Evolutionary conservation across 2,113 vertebrate species (phyloP), one percentile per base, ranked within the genome.

Genomic region (Todiramphus chloris): DNA sequence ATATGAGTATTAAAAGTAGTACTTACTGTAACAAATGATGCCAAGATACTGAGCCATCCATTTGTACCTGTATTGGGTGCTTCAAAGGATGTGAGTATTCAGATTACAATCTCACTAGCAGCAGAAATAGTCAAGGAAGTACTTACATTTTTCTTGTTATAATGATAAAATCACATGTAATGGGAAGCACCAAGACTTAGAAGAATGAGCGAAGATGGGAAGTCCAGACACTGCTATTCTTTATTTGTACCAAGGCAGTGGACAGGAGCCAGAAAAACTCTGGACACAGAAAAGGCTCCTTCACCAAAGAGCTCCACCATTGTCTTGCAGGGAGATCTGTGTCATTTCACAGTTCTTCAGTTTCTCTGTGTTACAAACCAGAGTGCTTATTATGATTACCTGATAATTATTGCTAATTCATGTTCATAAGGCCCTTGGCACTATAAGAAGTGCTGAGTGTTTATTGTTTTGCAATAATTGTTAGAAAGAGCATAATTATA

Each of bases 201-300:
- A 92, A 93, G 44, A 93, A 92, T 50, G 41, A 87, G 83, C 14
- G 89, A 95, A 91, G 69, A 67, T 80, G 50, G 60, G 69, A 92
- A 89, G 76, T 64, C 43, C 92, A 89, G 33, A 60, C 35, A 72
- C 43, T 78, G 64, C 31, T 93, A 51, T 72, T 93, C 72, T 95
- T 95, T 62, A 69, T 75, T 91, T 78, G 50, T 69, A 63, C 62
- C 31, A 33, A 90, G 35, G 48, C 21, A 62, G 58, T 69, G 83
- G 62, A 44, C 39, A 83, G 11, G 53, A 93, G 62, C 60, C 83
- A 95, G 58, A 87, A 90, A 56, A 82, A 28, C 18, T 80, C 63
- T 28, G 31, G 59, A 86, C 37, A 44, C n/a, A 75, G 44, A 83
- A 85, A 78, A 75, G 28, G 15, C 55, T 44, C 83, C 74, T 87